Conservation (phyloP, 1,140 invertebrate genomes). For the Uloborus diversus region DNA sequence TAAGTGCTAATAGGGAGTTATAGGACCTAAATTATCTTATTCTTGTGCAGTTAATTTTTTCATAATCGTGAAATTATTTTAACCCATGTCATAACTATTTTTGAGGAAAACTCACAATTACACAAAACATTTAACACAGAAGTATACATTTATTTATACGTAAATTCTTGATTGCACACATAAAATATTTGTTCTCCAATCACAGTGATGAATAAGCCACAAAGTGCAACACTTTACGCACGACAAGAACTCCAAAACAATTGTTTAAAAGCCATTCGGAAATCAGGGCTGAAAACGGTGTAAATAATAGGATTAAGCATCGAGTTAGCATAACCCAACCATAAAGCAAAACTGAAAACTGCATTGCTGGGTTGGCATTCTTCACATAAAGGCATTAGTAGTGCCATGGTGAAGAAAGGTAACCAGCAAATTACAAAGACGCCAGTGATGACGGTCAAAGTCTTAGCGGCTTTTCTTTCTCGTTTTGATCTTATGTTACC, state of each 20-base stretch:
- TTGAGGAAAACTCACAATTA: no score
- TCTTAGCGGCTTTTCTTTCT: constrained; percentile 74
- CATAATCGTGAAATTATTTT: no score
- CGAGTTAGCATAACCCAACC: constrained; percentile 92
- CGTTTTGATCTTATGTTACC: constrained; percentile 82
- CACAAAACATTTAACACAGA: no score
- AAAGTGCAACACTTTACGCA: constrained; percentile 1
- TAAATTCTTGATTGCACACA: background rate
- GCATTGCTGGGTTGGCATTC: constrained; percentile 78
- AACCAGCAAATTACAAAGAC: constrained; percentile 94
- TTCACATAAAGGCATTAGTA: constrained; percentile 84
- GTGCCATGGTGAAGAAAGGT: constrained; percentile 90
- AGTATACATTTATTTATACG: no score
- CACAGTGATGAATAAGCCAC: constrained; percentile 10
- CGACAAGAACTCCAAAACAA: constrained; percentile 37
- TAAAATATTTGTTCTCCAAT: constrained; percentile 26
- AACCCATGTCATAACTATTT: no score
- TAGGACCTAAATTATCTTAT: no score
- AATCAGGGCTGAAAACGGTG: constrained; percentile 70
- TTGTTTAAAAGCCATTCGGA: constrained; percentile 59
- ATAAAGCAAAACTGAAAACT: constrained; percentile 82
- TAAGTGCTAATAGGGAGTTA: no score
- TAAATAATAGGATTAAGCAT: constrained; percentile 91
- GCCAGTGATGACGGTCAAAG: constrained; percentile 74
- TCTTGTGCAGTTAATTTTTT: no score